Evolutionary conservation across 2,888 invertebrate species (phyloP).

Genomic region (Labia minor): DNA sequence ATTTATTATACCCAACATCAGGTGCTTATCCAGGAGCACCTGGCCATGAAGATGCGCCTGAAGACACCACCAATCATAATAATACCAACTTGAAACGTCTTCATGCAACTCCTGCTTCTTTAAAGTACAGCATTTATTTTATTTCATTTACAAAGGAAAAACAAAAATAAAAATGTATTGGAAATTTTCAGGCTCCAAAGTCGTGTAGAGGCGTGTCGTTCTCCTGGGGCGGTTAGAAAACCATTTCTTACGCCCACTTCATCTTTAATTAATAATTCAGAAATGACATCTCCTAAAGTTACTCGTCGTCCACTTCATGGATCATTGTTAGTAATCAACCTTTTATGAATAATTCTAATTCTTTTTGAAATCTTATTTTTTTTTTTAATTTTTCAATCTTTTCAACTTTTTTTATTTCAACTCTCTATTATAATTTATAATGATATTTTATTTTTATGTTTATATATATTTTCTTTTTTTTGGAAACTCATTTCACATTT

Average conservation of each 20-base stretch:
- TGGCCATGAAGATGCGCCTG: slow-evolving; percentile 43
- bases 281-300: not conserved
- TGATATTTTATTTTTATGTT: too few species aligned
- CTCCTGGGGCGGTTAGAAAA: not conserved
- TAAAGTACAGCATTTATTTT: too few species aligned
- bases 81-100: slow-evolving; percentile 31
- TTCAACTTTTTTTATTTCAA: too few species aligned
- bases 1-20: slow-evolving; percentile 44
- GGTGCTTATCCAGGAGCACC: slow-evolving; percentile 29
- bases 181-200: not conserved
- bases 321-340: not conserved
- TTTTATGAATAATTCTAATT: too few species aligned
- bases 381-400: too few species aligned
- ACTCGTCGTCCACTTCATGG: not conserved
- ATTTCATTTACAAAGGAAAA: not conserved
- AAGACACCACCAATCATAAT: slow-evolving; percentile 36
- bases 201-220: not conserved
- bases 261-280: not conserved
- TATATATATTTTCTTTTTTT: too few species aligned
- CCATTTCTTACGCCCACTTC: not conserved
- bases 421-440: too few species aligned
- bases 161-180: not conserved
- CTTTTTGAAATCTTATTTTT: too few species aligned
- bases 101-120: slow-evolving; percentile 18
- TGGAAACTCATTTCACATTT: too few species aligned